Evolutionary conservation across 1,140 invertebrate species (phyloP).

Genomic region (Palaemon carinicauda): DNA sequence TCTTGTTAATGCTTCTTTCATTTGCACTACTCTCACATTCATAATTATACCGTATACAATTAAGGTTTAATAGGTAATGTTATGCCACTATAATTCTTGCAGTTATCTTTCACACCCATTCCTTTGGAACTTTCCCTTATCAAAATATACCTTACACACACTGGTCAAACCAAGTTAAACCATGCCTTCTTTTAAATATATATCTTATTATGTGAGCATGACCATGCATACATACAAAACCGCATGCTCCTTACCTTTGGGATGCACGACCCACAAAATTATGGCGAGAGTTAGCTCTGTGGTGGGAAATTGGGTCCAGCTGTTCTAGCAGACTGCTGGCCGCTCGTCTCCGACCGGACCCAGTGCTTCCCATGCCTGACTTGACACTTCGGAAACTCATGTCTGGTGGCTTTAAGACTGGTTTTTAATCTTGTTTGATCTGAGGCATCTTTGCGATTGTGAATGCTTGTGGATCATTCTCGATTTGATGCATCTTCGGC

Average conservation of each 20-base stretch:
- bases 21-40: no score
- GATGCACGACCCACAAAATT: constrained; percentile 2
- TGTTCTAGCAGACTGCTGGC: constrained; percentile 37
- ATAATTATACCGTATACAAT: no score
- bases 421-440: neutral
- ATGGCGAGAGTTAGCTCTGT: constrained; percentile 28
- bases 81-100: no score
- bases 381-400: constrained; percentile 47
- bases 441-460: neutral
- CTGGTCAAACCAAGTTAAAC: no score
- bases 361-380: neutral
- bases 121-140: no score
- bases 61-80: no score
- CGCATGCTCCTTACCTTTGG: neutral
- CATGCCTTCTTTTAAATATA: no score
- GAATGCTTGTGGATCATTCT: no score
- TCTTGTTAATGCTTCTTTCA: no score
- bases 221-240: neutral
- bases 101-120: no score
- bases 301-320: constrained; percentile 38
- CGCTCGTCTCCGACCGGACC: constrained; percentile 17
- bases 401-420: neutral
- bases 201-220: no score
- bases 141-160: no score
- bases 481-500: neutral